Conservation (phyloP, 2,797 vertebrate species). For the Pseudochaenichthys georgianus region DNA sequence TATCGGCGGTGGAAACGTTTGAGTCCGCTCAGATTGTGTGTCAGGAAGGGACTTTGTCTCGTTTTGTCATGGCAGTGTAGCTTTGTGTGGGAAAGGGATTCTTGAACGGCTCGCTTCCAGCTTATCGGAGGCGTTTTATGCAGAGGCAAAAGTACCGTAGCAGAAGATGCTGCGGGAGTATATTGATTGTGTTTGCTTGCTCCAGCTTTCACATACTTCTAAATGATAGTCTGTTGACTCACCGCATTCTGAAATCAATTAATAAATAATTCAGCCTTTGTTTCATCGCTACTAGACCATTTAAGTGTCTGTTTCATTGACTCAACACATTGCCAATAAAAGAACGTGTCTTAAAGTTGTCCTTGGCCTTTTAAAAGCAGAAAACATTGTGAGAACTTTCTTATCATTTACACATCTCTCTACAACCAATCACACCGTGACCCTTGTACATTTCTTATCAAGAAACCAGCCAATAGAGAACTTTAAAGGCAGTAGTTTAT, state of each 20-base stretch:
- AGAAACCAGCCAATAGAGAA: too few relatives aligned
- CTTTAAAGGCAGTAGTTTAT: not conserved
- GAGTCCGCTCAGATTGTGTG: conserved; percentile 16
- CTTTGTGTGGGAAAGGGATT: conserved; percentile 6
- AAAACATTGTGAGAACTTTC: not conserved
- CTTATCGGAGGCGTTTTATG: not conserved
- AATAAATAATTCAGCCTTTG: conserved; percentile 60
- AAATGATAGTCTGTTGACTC: conserved; percentile 47
- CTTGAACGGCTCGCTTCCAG: not conserved
- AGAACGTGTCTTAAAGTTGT: conserved; percentile 17
- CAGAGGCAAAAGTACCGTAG: not conserved
- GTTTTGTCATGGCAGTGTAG: conserved; percentile 15
- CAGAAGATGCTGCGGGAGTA: conserved; percentile 8
- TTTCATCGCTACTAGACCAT: conserved; percentile 21
- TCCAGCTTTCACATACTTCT: conserved; percentile 52
- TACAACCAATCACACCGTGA: not conserved
- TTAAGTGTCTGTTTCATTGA: conserved; percentile 29
- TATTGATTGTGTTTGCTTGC: conserved; percentile 19
- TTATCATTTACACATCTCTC: not conserved
- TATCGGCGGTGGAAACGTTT: conserved; percentile 34
- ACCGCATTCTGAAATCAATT: conserved; percentile 52
- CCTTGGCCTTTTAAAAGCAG: not conserved
- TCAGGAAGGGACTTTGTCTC: conserved; percentile 26
- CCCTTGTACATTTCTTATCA: conserved; percentile 3
- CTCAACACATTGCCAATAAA: conserved; percentile 29